Percentiles rank a stretch among this genome's conserved stretches.
These are phyloP conservation scores for Invenusta paracnida DNA, from an alignment of 2,888 invertebrate genomes.

Conservation along the genomic window DNA sequence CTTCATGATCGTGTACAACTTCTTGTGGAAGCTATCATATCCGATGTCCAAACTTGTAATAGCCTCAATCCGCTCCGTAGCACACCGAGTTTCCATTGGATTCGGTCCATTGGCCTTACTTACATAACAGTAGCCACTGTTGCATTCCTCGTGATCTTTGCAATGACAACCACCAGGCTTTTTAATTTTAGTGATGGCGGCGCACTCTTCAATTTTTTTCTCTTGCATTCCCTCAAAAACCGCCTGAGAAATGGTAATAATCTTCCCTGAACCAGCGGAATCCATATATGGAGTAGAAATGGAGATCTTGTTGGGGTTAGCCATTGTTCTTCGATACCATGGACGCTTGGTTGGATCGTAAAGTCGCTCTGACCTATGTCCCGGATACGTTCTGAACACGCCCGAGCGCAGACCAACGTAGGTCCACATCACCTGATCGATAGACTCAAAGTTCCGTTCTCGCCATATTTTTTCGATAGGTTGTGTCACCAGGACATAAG, in stretches of 20 bases:
- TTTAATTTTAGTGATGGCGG: not conserved
- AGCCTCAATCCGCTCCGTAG: slow-evolving; percentile 60
- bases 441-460: slow-evolving; percentile 56
- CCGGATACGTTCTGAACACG: slow-evolving; percentile 61
- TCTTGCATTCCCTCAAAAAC: slow-evolving; percentile 60
- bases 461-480: slow-evolving; percentile 60
- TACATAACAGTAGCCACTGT: slow-evolving; percentile 53
- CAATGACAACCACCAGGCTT: slow-evolving; percentile 60
- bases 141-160: slow-evolving; percentile 56
- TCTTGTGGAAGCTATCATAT: slow-evolving; percentile 60
- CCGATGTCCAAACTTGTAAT: slow-evolving; percentile 61
- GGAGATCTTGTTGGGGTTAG: slow-evolving; percentile 58
- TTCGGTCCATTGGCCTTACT: slow-evolving; percentile 35
- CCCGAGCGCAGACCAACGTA: slow-evolving; percentile 61
- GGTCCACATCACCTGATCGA: slow-evolving; percentile 60
- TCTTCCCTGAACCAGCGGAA: slow-evolving; percentile 61
- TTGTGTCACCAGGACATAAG: slow-evolving; percentile 60
- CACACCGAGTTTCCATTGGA: slow-evolving; percentile 52
- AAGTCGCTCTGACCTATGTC: slow-evolving; percentile 58
- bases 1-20: slow-evolving; percentile 60
- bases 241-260: slow-evolving; percentile 61
- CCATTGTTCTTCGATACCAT: slow-evolving; percentile 59
- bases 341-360: slow-evolving; percentile 60
- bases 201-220: slow-evolving; percentile 23
- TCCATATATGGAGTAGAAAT: slow-evolving; percentile 62